Evolutionary conservation across 2,888 invertebrate genomes (phyloP), one percentile per base, ranked within the genome.

Genomic region (Drosophila crucigera): DNA sequence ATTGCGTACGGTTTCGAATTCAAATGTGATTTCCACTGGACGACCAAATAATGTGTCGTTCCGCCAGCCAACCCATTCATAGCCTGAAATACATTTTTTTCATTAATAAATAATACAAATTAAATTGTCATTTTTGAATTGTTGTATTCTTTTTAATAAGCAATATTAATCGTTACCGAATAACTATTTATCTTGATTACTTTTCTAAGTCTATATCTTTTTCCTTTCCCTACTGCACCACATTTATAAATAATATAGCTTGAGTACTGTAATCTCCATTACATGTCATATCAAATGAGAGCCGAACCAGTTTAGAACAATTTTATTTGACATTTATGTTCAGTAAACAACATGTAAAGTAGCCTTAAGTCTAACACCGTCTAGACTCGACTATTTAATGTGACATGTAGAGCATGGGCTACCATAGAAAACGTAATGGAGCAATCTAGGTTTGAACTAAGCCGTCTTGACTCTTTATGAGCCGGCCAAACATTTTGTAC

Each of bases 11-110:
- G 94, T 94, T 92, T 97, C 96, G 93, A 97, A 97, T 92, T 96
- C 96, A 93, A 97, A 97, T 35, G 95, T 94, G 59, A 97, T 95
- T 92, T 96, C 96, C 31, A 97, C 94, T 3, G 96, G 96, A 63
- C 94, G 94, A 35, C 95, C 95, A 39, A 94, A 92, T 92, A 95
- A 94, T 37, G 95, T 95, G 90, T 96, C 95, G 87, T 96, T 96
- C 80, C 95, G 94, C 97, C 97, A 97, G 49, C 97, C 97, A 56
- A 97, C 95, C 97, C 97, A 97, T 92, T 97, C 97, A 91, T 96
- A 96, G 60, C 96, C 96, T 95, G 89, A 28, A 93, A 92, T 16
- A 10, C 14, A 22, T 31, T 2, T 56, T 16, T 55, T 22, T 0
- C 6, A 25, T 54, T 30, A 28, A 7, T 53, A 30, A 22, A 60